Conservation (phyloP, 1,140 invertebrate species). For the Macrocentrus cingulum region DNA sequence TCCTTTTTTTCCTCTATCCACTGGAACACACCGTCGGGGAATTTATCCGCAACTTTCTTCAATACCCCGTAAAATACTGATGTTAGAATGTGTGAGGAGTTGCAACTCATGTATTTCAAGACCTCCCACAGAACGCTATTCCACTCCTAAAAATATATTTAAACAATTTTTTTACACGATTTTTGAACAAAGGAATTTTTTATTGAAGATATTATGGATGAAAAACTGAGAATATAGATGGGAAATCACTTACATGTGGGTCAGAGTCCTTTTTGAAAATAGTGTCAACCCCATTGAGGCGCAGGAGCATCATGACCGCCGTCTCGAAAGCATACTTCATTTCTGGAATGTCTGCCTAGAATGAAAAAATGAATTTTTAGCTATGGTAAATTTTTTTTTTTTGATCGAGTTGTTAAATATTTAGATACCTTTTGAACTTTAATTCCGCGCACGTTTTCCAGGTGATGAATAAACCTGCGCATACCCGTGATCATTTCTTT, state of each 20-base stretch:
- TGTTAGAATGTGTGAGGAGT: constrained; percentile 63
- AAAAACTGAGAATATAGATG: not conserved
- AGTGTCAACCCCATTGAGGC: constrained; percentile 63
- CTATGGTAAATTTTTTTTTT: not conserved
- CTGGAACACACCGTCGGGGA: constrained; percentile 58
- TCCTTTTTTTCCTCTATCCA: constrained; percentile 58
- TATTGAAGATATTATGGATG: not conserved
- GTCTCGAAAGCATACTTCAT: constrained; percentile 66
- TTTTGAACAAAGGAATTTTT: not conserved
- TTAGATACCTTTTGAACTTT: constrained; percentile 62
- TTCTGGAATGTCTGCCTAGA: constrained; percentile 61
- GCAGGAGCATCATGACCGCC: constrained; percentile 60
- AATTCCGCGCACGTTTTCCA: constrained; percentile 61
- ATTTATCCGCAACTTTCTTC: constrained; percentile 57
- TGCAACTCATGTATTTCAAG: constrained; percentile 58
- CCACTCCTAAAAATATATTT: constrained; percentile 53
- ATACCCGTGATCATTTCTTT: constrained; percentile 70
- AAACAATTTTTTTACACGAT: too few relatives aligned
- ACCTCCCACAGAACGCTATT: constrained; percentile 61
- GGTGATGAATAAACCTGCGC: constrained; percentile 64
- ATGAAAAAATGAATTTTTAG: constrained; percentile 12
- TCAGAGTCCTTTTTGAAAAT: constrained; percentile 61
- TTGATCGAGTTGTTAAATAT: not conserved
- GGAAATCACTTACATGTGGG: constrained; percentile 26
- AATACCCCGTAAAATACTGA: constrained; percentile 61